Evolutionary conservation across 2,797 vertebrate genomes (phyloP).

Genomic region (Okamejei kenojei): DNA sequence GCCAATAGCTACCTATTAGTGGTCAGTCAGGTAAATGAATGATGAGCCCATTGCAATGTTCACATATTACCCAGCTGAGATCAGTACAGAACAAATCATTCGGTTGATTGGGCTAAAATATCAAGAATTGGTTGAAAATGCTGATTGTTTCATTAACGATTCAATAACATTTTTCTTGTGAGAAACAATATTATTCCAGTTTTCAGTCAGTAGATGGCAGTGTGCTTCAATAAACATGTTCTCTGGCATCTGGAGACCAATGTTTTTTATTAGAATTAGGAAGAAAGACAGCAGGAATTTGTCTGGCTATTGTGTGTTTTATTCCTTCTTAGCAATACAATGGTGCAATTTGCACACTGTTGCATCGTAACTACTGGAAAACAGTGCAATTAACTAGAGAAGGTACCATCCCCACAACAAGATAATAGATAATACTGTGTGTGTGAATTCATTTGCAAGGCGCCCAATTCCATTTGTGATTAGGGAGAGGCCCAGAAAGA

Average conservation of each 20-base stretch:
- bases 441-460: not conserved
- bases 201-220: not conserved
- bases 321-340: not conserved
- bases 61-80: not conserved
- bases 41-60: not conserved
- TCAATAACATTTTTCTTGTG: no score
- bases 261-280: not conserved
- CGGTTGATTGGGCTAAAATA: no score
- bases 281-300: not conserved
- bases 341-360: not conserved
- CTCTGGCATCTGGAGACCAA: not conserved
- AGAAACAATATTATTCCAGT: not conserved
- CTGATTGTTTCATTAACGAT: not conserved
- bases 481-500: not conserved
- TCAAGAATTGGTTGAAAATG: not conserved
- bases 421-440: not conserved
- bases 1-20: not conserved
- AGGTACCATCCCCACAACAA: not conserved
- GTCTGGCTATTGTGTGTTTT: not conserved
- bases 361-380: not conserved
- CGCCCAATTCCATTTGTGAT: not conserved
- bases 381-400: not conserved
- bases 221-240: not conserved
- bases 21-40: not conserved
- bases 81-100: not conserved